These are phyloP conservation scores for Papilio machaon DNA, from an alignment of 1,140 invertebrate genomes.

Conservation along the genomic window DNA sequence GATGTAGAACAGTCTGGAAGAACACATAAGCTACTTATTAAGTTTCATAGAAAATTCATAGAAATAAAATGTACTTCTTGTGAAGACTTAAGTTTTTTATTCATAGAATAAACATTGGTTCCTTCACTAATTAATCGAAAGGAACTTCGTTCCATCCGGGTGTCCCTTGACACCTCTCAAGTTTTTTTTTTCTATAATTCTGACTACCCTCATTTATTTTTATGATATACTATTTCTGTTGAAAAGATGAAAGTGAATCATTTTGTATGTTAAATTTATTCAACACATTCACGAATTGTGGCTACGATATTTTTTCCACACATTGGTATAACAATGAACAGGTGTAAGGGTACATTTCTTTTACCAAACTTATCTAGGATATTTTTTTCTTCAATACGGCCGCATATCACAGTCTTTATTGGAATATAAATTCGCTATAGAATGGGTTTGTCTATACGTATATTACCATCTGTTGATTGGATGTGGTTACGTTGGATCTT, in stretches of 20 bases:
- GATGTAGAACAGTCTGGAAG: too few relatives aligned
- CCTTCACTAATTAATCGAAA: too few relatives aligned
- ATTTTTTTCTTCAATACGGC: slow-evolving; percentile 41
- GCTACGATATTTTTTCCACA: neutral
- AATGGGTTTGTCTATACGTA: slow-evolving; percentile 46
- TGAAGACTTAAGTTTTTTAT: too few relatives aligned
- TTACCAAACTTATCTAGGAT: slow-evolving; percentile 8
- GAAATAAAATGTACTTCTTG: too few relatives aligned
- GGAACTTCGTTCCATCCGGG: too few relatives aligned
- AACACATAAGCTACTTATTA: too few relatives aligned
- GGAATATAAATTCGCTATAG: slow-evolving; percentile 48
- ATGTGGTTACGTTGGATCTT: too few relatives aligned
- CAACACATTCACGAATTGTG: neutral
- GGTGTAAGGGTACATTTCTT: neutral
- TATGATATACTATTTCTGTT: neutral
- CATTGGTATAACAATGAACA: neutral
- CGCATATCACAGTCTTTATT: slow-evolving; percentile 44
- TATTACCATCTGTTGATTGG: too few relatives aligned
- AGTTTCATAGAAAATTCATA: too few relatives aligned
- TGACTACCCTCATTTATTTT: neutral
- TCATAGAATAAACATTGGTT: too few relatives aligned
- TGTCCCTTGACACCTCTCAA: too few relatives aligned
- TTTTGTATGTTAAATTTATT: neutral
- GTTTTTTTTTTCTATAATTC: neutral
- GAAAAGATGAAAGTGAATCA: neutral